Evolutionary conservation across 2,113 vertebrate genomes (phyloP), one percentile per base, ranked within the genome.

Genomic region (Hydrolagus affinis): DNA sequence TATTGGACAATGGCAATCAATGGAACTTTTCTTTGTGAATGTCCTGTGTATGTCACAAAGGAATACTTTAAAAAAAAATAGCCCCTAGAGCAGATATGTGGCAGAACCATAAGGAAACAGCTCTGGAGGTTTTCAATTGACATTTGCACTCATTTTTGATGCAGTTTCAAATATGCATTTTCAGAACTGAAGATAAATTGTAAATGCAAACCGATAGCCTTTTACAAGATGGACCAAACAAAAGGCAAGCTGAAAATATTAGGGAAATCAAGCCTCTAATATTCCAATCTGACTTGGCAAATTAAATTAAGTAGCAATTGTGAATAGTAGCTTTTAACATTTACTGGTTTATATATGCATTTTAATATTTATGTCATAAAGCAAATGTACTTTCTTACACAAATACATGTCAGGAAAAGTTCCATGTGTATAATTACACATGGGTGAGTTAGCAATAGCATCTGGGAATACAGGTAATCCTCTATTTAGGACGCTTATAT

Each of bases 71-170:
- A 3, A 44, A 44, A 83, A 66, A 66, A 30, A 32, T n/a, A 32
- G 78, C 25, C 11, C 3, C 32, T 75, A 6, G 4, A 17, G 62
- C 19, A 25, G 8, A 83, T 23, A 28, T 68, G 28, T 4, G 21
- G 23, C 15, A 83, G 25, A 83, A 30, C n/a, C 30, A 28, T 28
- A 32, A 68, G 78, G 60, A 66, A 32, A 32, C 62, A 66, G 8
- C 78, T 32, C 77, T 9, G 9, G 60, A 83, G 78, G n/a, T 83
- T 83, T 62, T 68, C 60, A 83, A 64, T 30, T 83, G 17, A 66
- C 62, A 68, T 83, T 66, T 66, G 23, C 30, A 66, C 17, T 66
- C 28, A 30, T 66, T 83, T 68, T 30, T 83, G 78, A 80, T 83
- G 66, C 32, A 2, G 12, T 83, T 83, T 83, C 8, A 17, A 66